phyloP scores from a whole-genome alignment of 2,113 vertebrate genomes.

The Thalassarche chlororhynchos region DNA sequence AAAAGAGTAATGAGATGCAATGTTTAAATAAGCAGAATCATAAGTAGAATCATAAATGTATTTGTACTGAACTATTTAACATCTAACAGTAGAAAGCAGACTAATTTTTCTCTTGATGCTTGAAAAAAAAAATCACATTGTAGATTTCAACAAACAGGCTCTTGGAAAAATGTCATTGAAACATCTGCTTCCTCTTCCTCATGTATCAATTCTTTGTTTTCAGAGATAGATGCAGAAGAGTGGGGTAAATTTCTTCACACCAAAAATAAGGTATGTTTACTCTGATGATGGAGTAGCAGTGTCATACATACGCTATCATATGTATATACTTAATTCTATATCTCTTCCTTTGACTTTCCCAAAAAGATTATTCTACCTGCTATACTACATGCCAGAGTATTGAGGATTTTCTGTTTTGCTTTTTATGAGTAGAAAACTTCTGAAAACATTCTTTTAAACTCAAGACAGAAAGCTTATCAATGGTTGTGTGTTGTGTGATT shows the following conservation, averaged over 20 bases:
- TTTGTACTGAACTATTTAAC: background rate
- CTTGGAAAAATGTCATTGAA: background rate
- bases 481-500: background rate
- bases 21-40: background rate
- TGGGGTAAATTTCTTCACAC: slow-evolving; percentile 99
- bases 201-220: slow-evolving; percentile 60
- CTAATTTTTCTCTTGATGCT: background rate
- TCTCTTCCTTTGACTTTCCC: background rate
- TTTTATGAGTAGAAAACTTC: background rate
- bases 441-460: background rate
- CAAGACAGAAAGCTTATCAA: background rate
- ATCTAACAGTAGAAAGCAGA: background rate
- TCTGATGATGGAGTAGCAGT: background rate
- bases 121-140: background rate
- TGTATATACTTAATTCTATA: background rate
- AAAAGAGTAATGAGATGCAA: background rate
- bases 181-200: background rate
- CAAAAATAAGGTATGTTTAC: slow-evolving; percentile 91
- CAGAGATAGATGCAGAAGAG: slow-evolving; percentile 94
- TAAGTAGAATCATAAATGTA: background rate
- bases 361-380: background rate
- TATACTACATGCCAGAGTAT: background rate
- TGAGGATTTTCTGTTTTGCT: background rate
- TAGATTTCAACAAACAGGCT: background rate
- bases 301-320: background rate